Conservation (phyloP, 2,888 invertebrate genomes). For the Minunthozetes semirufus region DNA sequence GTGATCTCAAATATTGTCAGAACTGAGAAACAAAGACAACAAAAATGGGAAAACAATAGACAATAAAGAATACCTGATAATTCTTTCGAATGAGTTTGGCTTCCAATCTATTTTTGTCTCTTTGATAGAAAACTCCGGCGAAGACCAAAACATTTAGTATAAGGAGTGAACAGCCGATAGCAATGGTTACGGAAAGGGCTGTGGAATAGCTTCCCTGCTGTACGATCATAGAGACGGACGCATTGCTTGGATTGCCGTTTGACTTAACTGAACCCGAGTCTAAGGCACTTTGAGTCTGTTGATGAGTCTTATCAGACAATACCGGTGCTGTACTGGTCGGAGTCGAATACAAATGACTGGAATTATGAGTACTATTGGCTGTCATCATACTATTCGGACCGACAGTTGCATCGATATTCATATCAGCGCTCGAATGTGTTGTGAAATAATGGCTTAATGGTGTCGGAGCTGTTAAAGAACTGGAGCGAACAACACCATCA, state of each 20-base stretch:
- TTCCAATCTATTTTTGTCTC: constrained; percentile 40
- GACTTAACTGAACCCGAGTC: constrained; percentile 11
- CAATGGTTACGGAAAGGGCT: constrained; percentile 83
- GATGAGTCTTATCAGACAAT: constrained; percentile 15
- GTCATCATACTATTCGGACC: not conserved
- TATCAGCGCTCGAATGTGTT: constrained; percentile 23
- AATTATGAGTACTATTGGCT: not conserved
- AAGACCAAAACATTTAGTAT: constrained; percentile 42
- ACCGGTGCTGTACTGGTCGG: constrained; percentile 14
- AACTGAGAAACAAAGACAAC: not conserved
- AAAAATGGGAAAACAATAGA: not conserved
- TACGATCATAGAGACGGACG: constrained; percentile 38
- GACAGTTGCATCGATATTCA: constrained; percentile 18
- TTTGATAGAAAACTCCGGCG: constrained; percentile 42
- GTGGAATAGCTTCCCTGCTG: constrained; percentile 65
- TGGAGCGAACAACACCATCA: constrained; percentile 69
- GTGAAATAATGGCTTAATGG: constrained; percentile 29
- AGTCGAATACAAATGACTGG: not conserved
- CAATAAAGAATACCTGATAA: constrained; percentile 38
- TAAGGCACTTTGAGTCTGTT: constrained; percentile 35
- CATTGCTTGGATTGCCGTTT: constrained; percentile 16
- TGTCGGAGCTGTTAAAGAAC: constrained; percentile 27
- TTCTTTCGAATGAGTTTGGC: constrained; percentile 38
- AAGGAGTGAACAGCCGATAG: constrained; percentile 48
- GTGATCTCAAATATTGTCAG: not conserved